Base-by-base conservation (phyloP, 2,888 invertebrate species). In the Zhuqinia jingwanae region DNA sequence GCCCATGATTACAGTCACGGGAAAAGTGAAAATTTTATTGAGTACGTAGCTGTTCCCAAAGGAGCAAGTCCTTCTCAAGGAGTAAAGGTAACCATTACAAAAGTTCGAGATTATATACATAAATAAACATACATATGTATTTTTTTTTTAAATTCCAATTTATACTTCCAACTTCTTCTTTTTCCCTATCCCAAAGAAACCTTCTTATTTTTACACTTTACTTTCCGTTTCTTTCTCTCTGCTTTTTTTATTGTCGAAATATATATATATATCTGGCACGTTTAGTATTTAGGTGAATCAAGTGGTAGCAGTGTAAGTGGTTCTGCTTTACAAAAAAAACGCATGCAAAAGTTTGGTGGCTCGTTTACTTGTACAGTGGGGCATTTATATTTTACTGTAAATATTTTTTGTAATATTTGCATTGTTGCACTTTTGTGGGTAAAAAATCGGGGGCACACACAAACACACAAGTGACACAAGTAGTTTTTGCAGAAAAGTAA, bases 11-110 rank as follows among this genome's bases (percentile, higher is more conserved):
- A 94, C 92, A 94, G 95, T 80, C 95, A 96, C 92, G 95, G 95
- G 91, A 94, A 96, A 83, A 95, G 96, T 92, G 96, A 97, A 92
- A 95, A 95, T 91, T 95, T 96, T 92, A 96, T 97, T 75, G 97
- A 97, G 92, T 95, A 96, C 89, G 87, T 91, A 47, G 90, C 91
- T 6, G 91, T 91, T 27, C 92, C 92, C 6, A 90, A 90, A 79
- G 91, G 91, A 81, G 91, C 90, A 45, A 90, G 90, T 92, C 93
- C 96, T 92, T 95, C 96, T 91, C 95, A 96, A 92, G 97, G 97
- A 90, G 95, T 96, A 92, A 95, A 96, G 91, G 91, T 91, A 87
- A 73, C 60, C 60, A 22, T 6, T 20, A 60, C 5, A 13, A 13
- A 53, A n/a, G n/a, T n/a, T n/a, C n/a, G n/a, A n/a, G n/a, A n/a